Evolutionary conservation across 2,797 vertebrate species (phyloP), one percentile per base, ranked within the genome.

Genomic region (Rhabdomys pumilio): DNA sequence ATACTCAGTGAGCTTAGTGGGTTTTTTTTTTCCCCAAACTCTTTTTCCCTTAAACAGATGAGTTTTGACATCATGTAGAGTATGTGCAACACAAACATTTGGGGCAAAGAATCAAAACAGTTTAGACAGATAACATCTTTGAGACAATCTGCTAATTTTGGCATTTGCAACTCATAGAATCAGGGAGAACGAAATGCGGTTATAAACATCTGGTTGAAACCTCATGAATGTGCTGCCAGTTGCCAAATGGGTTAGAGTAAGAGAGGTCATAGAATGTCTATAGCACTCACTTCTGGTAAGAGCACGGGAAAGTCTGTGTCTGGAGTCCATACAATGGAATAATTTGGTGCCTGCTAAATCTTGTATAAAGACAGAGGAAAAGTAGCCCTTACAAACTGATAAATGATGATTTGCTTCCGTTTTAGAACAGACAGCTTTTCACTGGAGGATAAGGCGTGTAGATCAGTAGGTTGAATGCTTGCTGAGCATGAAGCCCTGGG

Each of bases 101-200:
- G 50, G 29, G 67, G 19, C 61, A 93, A 87, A 77, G 61, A 97
- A 84, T 89, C 92, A 95, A 97, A 97, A 98, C 97, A 96, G 29
- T 98, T 96, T 97, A 94, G 89, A 95, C 47, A 90, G 94, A 95
- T 91, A 96, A 47, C 89, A 93, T 97, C 95, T 95, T 77, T 84
- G 91, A 90, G 67, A 81, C 82, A 67, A 38, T 92, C 90, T 91
- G 85, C 69, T 88, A 84, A 89, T 94, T 87, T 76, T 72, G 85
- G 20, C 65, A 55, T 90, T 75, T 3, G 14, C 79, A 38, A 89
- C 79, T 86, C 67, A 20, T 24, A 65, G 84, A 90, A n/a, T 79
- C 69, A 63, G 53, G 29, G 86, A 95, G 83, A 90, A 90, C 57
- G 86, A 47, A 81, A 91, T 83, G 59, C 65, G 82, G 65, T 95